These are phyloP conservation scores for Umimayanthus kanabou DNA, from an alignment of 92 coral and sea anemone species.

Conservation along the genomic window DNA sequence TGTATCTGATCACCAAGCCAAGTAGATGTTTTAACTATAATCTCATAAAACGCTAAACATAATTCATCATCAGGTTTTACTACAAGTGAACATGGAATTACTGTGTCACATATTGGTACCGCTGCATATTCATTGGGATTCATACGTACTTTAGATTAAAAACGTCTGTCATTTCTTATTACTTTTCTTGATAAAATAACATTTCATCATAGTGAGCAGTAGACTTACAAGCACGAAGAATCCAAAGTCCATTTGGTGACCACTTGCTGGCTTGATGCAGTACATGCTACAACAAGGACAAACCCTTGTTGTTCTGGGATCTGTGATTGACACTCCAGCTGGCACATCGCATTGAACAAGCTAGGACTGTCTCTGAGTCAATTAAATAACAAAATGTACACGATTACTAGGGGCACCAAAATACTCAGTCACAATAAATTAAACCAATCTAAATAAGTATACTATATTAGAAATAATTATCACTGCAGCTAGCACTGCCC, in stretches of 20 bases:
- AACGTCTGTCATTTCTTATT: no score
- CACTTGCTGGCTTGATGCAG: background rate
- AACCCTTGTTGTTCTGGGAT: background rate
- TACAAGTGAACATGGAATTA: no score
- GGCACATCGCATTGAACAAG: conserved; percentile 29
- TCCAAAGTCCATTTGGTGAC: conserved; percentile 40
- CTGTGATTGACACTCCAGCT: conserved; percentile 12
- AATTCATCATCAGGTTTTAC: no score
- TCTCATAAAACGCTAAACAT: no score
- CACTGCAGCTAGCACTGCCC: no score
- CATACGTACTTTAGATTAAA: background rate
- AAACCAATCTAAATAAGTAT: background rate
- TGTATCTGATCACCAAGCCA: no score
- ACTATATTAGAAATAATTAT: no score
- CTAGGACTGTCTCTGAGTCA: conserved; percentile 10
- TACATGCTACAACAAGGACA: conserved; percentile 2
- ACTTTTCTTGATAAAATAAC: no score
- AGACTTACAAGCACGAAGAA: conserved; percentile 16
- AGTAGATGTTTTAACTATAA: no score
- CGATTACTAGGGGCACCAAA: background rate
- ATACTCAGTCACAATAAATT: background rate
- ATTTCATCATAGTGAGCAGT: background rate
- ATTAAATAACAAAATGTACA: background rate
- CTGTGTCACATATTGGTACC: no score
- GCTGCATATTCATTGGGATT: no score